Base-by-base conservation (phyloP, 2,888 invertebrate species). In the Leptodirus hochenwartii region DNA sequence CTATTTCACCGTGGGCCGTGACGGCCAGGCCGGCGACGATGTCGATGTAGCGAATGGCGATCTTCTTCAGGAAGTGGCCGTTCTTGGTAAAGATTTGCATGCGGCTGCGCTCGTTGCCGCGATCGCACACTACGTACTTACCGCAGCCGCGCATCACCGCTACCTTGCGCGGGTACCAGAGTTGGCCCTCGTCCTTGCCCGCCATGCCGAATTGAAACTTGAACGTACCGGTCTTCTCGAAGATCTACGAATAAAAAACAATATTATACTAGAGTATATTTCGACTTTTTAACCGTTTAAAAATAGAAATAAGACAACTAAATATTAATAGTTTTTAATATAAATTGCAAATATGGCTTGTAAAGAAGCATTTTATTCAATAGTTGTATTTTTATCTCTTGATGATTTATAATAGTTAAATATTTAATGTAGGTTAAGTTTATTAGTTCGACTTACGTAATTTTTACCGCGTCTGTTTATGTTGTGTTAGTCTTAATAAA, bases 61-160 rank as follows among this genome's bases (percentile, higher is more conserved):
- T 93, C 58, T 93, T 93, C 58, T 87, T 87, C 46, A 93, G 66
- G 55, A 93, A 95, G 49, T 90, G 87, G 15, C 93, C 93, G 50
- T 79, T 88, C 49, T 85, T 87, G 23, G 87, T 90, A 51, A 95
- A 95, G 43, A 95, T 87, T 58, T 95, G 95, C 90, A 95, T 91
- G 34, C 93, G 75, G 1, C 90, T 90, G 31, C 93, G 71, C 52
- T 95, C 93, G 47, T 88, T 91, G 27, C 93, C 93, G 39, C 95
- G 78, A 58, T 95, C 95, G 54, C 95, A 95, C 3, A 95, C 88
- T n/a, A 95, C 91, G 53, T 84, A 84, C 52, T 85, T 85, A 22
- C 84, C 84, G 30, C 76, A 79, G 32, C 73, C 74, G 31, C 80
- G 69, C 64, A 87, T 84, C 2, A 87, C 81, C 5, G 90, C 90